phyloP scores from a whole-genome alignment of 2,113 vertebrate species.

The Lutjanus erythropterus region DNA sequence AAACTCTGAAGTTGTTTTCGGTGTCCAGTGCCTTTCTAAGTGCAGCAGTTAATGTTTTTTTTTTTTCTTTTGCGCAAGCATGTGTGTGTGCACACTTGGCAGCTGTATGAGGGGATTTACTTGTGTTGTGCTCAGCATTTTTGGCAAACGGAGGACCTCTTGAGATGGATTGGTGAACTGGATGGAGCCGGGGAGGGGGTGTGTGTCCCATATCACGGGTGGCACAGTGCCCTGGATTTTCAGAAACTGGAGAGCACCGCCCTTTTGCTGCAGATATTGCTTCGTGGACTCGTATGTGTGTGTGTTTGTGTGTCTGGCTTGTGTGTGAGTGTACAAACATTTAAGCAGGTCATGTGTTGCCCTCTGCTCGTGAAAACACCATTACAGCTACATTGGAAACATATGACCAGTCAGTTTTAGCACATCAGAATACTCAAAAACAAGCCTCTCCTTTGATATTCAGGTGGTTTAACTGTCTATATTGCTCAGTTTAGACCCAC shows the following conservation, averaged over 20 bases:
- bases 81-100: constrained; percentile 46
- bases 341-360: constrained; percentile 27
- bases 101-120: constrained; percentile 69
- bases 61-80: not conserved
- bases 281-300: constrained; percentile 29
- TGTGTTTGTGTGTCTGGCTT: constrained; percentile 33
- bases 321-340: constrained; percentile 28
- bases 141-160: constrained; percentile 73
- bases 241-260: constrained; percentile 52
- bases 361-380: not conserved
- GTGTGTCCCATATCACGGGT: constrained; percentile 72
- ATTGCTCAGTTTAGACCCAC: not conserved
- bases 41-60: constrained; percentile 49
- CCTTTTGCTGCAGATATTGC: constrained; percentile 47
- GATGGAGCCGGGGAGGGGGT: constrained; percentile 37
- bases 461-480: constrained; percentile 7
- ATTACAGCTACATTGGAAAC: constrained; percentile 41
- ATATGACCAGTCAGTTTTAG: constrained; percentile 36
- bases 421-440: not conserved
- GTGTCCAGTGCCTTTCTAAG: constrained; percentile 59
- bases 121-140: constrained; percentile 74
- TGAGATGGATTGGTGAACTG: constrained; percentile 73
- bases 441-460: constrained; percentile 35
- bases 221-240: constrained; percentile 78
- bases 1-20: constrained; percentile 67